Evolutionary conservation across 2,797 vertebrate species (phyloP).

Genomic region (Pampus argenteus): DNA sequence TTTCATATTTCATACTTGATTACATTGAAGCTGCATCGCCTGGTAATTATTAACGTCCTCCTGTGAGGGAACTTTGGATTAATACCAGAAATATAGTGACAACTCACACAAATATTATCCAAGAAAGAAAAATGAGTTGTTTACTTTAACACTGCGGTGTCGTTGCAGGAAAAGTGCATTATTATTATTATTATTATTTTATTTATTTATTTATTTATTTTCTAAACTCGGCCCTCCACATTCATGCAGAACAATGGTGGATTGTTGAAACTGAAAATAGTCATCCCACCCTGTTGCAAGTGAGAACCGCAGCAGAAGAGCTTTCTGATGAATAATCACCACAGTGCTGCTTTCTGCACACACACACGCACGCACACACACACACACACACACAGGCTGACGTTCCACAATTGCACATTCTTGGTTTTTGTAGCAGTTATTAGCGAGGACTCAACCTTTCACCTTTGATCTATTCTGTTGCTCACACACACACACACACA

Average conservation of each 20-base stretch:
- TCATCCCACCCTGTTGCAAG: slow-evolving; percentile 34
- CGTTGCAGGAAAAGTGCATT: background rate
- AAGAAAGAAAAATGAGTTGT: background rate
- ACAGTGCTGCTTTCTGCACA: slow-evolving; percentile 5
- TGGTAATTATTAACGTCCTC: background rate
- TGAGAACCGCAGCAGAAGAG: slow-evolving; percentile 11
- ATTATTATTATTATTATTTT: background rate
- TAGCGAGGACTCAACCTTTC: slow-evolving; percentile 68
- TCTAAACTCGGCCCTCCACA: background rate
- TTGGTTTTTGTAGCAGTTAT: slow-evolving; percentile 60
- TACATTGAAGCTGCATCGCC: background rate
- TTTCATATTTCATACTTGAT: background rate
- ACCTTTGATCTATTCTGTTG: slow-evolving; percentile 51
- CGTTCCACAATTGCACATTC: slow-evolving; percentile 30
- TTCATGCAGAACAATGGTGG: slow-evolving; percentile 32
- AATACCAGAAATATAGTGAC: background rate
- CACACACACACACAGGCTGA: background rate
- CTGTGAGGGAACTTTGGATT: background rate
- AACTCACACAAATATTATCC: background rate
- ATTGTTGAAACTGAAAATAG: slow-evolving; percentile 42
- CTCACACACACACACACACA: slow-evolving; percentile 19
- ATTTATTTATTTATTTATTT: background rate
- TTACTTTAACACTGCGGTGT: background rate
- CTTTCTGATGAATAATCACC: slow-evolving; percentile 35
- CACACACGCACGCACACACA: background rate